Evolutionary conservation across 2,888 invertebrate genomes (phyloP).

Genomic region (Phanerotoma sp.): DNA sequence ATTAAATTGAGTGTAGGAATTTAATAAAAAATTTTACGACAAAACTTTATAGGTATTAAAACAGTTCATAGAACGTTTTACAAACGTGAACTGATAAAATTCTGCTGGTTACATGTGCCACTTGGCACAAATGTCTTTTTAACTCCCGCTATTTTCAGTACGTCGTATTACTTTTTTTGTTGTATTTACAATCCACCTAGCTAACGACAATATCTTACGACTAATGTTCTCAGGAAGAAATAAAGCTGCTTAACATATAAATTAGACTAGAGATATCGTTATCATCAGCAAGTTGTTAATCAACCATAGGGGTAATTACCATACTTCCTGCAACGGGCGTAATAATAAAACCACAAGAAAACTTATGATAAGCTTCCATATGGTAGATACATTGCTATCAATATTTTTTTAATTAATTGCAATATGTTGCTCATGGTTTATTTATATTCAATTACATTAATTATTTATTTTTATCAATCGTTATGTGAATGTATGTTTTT

Average conservation of each 20-base stretch:
- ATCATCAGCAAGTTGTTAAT: constrained; percentile 40
- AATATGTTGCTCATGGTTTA: not conserved
- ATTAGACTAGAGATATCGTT: constrained; percentile 43
- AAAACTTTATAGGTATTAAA: constrained; percentile 1
- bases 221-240: not conserved
- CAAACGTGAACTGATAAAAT: not conserved
- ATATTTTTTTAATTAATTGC: not conserved
- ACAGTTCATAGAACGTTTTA: constrained; percentile 2
- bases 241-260: constrained; percentile 35
- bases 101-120: not conserved
- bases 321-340: constrained; percentile 42
- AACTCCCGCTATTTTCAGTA: not conserved
- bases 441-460: not conserved
- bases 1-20: too few species aligned
- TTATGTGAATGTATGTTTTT: too few species aligned
- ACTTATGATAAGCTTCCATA: constrained; percentile 19
- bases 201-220: not conserved
- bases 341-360: constrained; percentile 28
- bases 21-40: not conserved
- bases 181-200: not conserved
- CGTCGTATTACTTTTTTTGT: not conserved
- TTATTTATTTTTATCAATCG: too few species aligned
- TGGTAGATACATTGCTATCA: not conserved
- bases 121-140: constrained; percentile 1
- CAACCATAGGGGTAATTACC: constrained; percentile 48